Evolutionary conservation across 1,140 invertebrate genomes (phyloP).

Genomic region (Heliconius eleuchia): DNA sequence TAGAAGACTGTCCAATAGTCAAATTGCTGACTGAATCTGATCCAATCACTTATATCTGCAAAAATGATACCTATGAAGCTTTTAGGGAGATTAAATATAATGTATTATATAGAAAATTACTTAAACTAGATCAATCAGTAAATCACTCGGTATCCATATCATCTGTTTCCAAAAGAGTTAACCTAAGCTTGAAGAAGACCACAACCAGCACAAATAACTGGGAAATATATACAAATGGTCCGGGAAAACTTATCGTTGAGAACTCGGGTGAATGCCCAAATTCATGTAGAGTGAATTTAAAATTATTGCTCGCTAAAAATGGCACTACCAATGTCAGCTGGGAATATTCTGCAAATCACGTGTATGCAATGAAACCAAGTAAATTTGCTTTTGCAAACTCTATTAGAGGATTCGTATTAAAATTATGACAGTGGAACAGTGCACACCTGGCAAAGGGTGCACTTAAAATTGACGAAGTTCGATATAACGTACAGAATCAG

Average conservation of each 20-base stretch:
- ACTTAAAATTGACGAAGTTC: conserved; percentile 74
- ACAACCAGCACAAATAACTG: conserved; percentile 76
- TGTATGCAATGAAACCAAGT: conserved; percentile 86
- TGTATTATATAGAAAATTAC: conserved; percentile 54
- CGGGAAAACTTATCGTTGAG: conserved; percentile 83
- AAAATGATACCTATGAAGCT: conserved; percentile 75
- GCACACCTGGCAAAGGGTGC: conserved; percentile 74
- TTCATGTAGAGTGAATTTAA: conserved; percentile 83
- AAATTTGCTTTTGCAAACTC: conserved; percentile 84
- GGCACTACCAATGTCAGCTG: conserved; percentile 80
- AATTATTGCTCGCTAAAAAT: conserved; percentile 82
- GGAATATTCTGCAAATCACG: conserved; percentile 82
- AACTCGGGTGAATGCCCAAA: conserved; percentile 86
- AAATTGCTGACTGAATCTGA: conserved; percentile 63
- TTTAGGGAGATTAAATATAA: conserved; percentile 57
- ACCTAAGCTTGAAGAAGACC: conserved; percentile 79
- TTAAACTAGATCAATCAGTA: conserved; percentile 65
- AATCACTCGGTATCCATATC: conserved; percentile 67
- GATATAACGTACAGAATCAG: conserved; percentile 70
- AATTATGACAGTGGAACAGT: conserved; percentile 89
- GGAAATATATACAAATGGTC: conserved; percentile 81
- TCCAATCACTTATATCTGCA: conserved; percentile 76
- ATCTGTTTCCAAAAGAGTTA: conserved; percentile 58
- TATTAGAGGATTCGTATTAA: conserved; percentile 87
- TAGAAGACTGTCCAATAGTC: conserved; percentile 78